Base-by-base conservation (phyloP, 2,113 vertebrate genomes). In the Peromyscus maniculatus region DNA sequence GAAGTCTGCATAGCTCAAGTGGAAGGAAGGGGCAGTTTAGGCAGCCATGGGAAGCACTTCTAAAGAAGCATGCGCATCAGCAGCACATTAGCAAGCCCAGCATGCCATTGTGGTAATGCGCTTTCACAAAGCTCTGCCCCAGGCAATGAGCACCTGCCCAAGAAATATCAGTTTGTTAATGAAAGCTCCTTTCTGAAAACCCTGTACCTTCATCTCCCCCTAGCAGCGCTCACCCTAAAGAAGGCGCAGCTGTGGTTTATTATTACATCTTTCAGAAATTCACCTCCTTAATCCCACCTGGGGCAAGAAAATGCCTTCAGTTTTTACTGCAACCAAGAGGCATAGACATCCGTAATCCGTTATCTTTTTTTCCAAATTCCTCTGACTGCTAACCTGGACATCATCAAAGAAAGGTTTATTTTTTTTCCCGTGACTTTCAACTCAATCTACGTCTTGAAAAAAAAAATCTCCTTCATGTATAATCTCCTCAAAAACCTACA, bases 71-170 rank as follows among this genome's bases (percentile, higher is more conserved):
- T 17, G 15, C 6, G 11, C 0, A 36, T 39, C 2, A 6, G 22
- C 1, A 11, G 9, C 64, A 43, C 19, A 15, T 86, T 19, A 94
- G 88, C 36, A 88, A 78, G 11, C 66, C 33, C 69, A 72, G 83
- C 78, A 77, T n/a, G 91, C 43, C 7, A 46, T 22, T 93, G 24
- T 2, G 0, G 0, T 52, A 33, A 78, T 15, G 31, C 22, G 49
- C 67, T 78, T 10, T 52, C 11, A 71, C 28, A 72, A 97, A 93
- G 62, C 84, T 95, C 52, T 72, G 67, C 91, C 77, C 69, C 46
- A 92, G 59, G 95, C 83, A 86, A 62, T 24, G 19, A 95, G 80
- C 77, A 91, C 94, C 74, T 84, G 92, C 91, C 69, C 93, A 96
- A 87, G 80, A 93, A 95, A 52, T 49, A 15, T 69, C 5, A 8